These are phyloP conservation scores for Catocala nupta DNA, from an alignment of 2,888 invertebrate genomes.

Conservation along the genomic window DNA sequence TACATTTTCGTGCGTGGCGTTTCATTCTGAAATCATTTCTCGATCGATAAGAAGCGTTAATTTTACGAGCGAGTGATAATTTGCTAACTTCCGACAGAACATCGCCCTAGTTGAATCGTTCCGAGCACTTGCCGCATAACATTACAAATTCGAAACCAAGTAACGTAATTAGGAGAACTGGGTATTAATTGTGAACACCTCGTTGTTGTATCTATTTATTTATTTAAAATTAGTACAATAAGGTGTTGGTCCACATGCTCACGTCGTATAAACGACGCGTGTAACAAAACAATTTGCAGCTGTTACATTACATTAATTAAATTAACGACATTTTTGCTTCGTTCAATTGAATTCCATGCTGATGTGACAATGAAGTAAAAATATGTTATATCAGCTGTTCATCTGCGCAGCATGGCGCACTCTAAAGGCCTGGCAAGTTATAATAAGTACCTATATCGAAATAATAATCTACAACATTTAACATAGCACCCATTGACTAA, in stretches of 20 bases:
- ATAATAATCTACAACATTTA: no score
- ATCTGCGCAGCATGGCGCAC: slow-evolving; percentile 16
- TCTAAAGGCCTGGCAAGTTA: no score
- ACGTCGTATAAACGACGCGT: slow-evolving; percentile 28
- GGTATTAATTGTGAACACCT: slow-evolving; percentile 46
- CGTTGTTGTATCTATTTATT: slow-evolving; percentile 38
- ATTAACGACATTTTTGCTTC: slow-evolving; percentile 47
- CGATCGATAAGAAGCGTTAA: slow-evolving; percentile 87
- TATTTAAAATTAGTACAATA: slow-evolving; percentile 50
- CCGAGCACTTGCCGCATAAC: slow-evolving; percentile 81
- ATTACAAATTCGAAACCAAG: slow-evolving; percentile 74
- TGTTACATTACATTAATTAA: slow-evolving; percentile 49
- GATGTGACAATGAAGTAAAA: slow-evolving; percentile 31
- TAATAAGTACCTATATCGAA: no score
- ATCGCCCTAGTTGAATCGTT: slow-evolving; percentile 84
- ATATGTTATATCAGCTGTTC: slow-evolving; percentile 48
- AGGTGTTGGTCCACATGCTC: slow-evolving; percentile 40
- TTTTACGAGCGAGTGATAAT: slow-evolving; percentile 87
- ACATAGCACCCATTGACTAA: no score
- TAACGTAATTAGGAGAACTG: slow-evolving; percentile 65
- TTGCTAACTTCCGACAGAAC: slow-evolving; percentile 87
- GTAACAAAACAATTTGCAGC: slow-evolving; percentile 48
- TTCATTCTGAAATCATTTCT: slow-evolving; percentile 79
- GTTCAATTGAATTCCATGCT: slow-evolving; percentile 43
- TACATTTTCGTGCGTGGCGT: slow-evolving; percentile 65